Evolutionary conservation across 2,113 vertebrate species (phyloP).

Genomic region (Delphinapterus leucas): DNA sequence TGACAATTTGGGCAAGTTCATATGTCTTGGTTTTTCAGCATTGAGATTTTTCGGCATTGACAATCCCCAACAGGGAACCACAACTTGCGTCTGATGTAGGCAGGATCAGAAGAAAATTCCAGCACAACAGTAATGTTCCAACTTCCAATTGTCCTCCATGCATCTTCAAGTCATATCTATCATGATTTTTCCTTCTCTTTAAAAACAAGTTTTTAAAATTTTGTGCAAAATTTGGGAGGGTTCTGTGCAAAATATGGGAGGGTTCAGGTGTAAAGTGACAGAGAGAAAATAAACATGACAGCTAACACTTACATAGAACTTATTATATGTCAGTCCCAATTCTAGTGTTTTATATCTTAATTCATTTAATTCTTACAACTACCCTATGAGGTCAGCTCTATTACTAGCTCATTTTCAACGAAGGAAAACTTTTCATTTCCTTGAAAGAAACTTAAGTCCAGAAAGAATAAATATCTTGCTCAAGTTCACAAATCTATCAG

Average conservation of each 20-base stretch:
- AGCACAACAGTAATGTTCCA: not conserved
- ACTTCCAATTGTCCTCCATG: not conserved
- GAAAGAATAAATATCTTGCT: not conserved
- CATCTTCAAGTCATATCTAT: not conserved
- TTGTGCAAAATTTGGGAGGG: too few species aligned
- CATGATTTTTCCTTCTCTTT: not conserved
- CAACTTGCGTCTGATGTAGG: not conserved
- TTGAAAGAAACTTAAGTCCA: not conserved
- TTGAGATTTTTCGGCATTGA: not conserved
- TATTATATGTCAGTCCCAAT: not conserved
- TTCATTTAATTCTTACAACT: not conserved
- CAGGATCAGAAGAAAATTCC: not conserved
- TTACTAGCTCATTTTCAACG: not conserved
- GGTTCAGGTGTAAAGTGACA: not conserved
- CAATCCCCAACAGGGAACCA: not conserved
- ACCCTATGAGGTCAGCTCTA: not conserved
- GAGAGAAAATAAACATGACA: not conserved
- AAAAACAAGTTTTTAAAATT: not conserved
- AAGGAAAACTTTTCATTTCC: slow-evolving; percentile 9
- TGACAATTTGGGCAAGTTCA: not conserved
- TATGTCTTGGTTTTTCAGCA: not conserved
- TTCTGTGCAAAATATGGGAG: not conserved
- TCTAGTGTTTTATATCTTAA: not conserved
- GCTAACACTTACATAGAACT: not conserved
- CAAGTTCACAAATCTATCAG: not conserved